Base-by-base conservation (phyloP, 1,140 invertebrate genomes). In the Pseudomyrmex cubaensis region DNA sequence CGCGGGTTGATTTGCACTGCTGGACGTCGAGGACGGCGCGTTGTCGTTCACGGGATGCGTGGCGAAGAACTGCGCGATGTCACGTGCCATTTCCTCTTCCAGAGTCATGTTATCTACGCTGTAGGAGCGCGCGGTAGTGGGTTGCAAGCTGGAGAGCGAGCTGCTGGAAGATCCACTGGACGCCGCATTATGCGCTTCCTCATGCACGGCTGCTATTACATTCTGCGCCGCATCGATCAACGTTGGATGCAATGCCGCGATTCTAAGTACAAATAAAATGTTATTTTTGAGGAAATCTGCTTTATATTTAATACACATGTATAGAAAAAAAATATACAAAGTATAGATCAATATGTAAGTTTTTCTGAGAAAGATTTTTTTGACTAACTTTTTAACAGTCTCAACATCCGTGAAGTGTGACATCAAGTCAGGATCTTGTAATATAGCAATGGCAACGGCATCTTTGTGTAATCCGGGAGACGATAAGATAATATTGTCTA, bases 401-500 rank as follows among this genome's bases (percentile, higher is more conserved):
- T 95, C 93, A 48, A 92, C 74, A 88, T 96, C 94, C 15, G 92
- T 93, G 64, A 96, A 93, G 84, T 95, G 94, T 13, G 93, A 90
- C 87, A 96, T 93, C 69, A 96, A 89, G 88, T 96, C 94, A 44
- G 95, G 94, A 91, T 96, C 95, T 85, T 95, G 95, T n/a, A 96
- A 90, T 76, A 96, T 93, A 2, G 95, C 94, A 63, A 96, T 92
- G 12, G 95, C 95, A 57, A 95, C 93, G 25, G 95, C 92, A 90
- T 96, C 95, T 63, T 95, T 92, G 17, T 89, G 91, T 7, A 96
- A 85, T 50, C 92, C 93, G 56, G 95, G 95, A 72, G 94, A 94
- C 3, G 94, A 93, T 52, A 92, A 92, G 46, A 96, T 95, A 15
- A 96, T 95, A 89, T 95, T 96, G 82, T 95, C 94, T 66, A 95